Base-by-base conservation (phyloP, 1,140 invertebrate genomes). In the Papilio polytes region DNA sequence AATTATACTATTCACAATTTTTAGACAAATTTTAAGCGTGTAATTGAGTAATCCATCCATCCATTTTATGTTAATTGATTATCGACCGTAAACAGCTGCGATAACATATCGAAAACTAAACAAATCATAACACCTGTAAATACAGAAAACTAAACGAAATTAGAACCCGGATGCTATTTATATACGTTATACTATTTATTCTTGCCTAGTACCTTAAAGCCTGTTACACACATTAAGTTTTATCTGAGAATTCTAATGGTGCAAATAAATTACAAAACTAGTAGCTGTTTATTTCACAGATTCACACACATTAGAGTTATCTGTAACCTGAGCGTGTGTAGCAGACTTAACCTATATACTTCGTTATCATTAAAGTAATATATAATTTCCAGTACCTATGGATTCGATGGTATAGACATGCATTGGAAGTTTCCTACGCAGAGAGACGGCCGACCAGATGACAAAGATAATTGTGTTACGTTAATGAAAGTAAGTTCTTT, bases 391-490 rank as follows among this genome's bases (percentile, higher is more conserved):
- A 82, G 81, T 7, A 70, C 77, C 12, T 80, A 82, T 46, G 56
- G 70, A 53, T 80, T 82, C 20, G 78, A 82, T 77, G 81, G 81
- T 51, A 63, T 82, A 20, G 59, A 82, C 73, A 18, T 82, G 46
- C 56, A 63, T n/a, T 82, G 81, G 81, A 82, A 76, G 26, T 70
- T 48, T 73, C 81, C 81, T n/a, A 63, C 41, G 13, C 8, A 18
- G 18, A 70, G 78, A 44, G 78, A 66, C 22, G 73, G 72, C 3
- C 70, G 31, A 22, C 53, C 22, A 41, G 53, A 76, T 46, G 81
- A 82, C 41, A 80, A 53, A 44, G 78, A 59, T 1, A 82, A 77
- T 36, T 76, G 63, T 31, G 78, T 82, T n/a, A 80, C 56, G 77
- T 80, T 82, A 44, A 74, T 72, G 20, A 82, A 82, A 74, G 77